Percentiles rank a stretch among this genome's conserved stretches.
Conservation (phyloP, 1,140 invertebrate genomes). For the Drosophila melanogaster region Release_6_plus_ISO1_MT NT_033779.5:18568501-18569000, state of each 20-base stretch:
- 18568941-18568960: conserved; percentile 67
- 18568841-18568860: conserved; percentile 65
- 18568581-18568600: conserved; percentile 40
- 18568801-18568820: conserved; percentile 25
- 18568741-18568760: conserved; percentile 61
- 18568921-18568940: conserved; percentile 75
- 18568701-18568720: background rate
- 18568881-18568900: conserved; percentile 58
- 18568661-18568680: conserved; percentile 12
- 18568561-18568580: conserved; percentile 48
- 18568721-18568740: conserved; percentile 20
- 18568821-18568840: conserved; percentile 9
- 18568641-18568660: conserved; percentile 19
- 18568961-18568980: conserved; percentile 67
- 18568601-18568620: conserved; percentile 1
- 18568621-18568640: conserved; percentile 25
- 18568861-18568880: conserved; percentile 68
- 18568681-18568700: conserved; percentile 5
- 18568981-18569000: conserved; percentile 17
- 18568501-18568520: background rate
- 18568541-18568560: conserved; percentile 17
- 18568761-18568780: conserved; percentile 75
- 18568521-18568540: conserved; percentile 3
- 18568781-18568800: conserved; percentile 37
- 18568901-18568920: conserved; percentile 38